These are phyloP conservation scores for Porites cylindrica DNA, from an alignment of 92 coral and sea anemone species.

Conservation along the genomic window DNA sequence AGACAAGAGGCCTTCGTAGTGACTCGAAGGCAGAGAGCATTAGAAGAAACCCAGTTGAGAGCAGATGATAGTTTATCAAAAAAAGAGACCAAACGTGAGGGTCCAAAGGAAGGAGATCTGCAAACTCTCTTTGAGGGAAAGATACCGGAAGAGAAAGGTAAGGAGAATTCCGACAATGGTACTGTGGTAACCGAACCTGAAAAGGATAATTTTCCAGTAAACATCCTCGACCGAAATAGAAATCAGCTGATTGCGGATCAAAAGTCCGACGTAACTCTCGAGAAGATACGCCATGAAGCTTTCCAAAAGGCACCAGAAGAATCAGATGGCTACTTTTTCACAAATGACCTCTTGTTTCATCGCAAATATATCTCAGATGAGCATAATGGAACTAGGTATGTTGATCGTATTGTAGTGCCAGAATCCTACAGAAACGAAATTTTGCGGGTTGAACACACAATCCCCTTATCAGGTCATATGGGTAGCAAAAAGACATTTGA, in stretches of 20 bases:
- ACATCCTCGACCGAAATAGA: too few relatives aligned
- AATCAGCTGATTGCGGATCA: constrained; percentile 22
- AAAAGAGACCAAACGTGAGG: constrained; percentile 6
- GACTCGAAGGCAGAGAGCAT: constrained; percentile 40
- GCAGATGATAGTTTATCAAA: constrained; percentile 53
- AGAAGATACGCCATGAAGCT: constrained; percentile 15
- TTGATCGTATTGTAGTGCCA: too few relatives aligned
- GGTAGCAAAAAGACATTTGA: constrained; percentile 47
- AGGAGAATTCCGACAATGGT: not conserved
- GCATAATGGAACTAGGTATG: constrained; percentile 43
- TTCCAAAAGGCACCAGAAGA: constrained; percentile 41
- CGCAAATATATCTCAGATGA: constrained; percentile 38
- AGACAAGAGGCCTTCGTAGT: constrained; percentile 31
- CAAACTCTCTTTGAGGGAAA: constrained; percentile 14
- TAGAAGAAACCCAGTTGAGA: constrained; percentile 57
- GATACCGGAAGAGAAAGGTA: not conserved
- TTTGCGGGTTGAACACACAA: constrained; percentile 43
- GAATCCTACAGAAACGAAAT: too few relatives aligned
- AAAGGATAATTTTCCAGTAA: too few relatives aligned
- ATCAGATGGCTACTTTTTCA: constrained; percentile 67
- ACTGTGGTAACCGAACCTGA: too few relatives aligned
- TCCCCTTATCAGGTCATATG: constrained; percentile 64
- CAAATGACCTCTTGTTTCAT: constrained; percentile 46
- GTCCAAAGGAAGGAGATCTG: constrained; percentile 28
- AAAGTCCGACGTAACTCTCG: constrained; percentile 37